phyloP scores from a whole-genome alignment of 1,140 invertebrate species.

The Drosophila pseudoobscura region DNA sequence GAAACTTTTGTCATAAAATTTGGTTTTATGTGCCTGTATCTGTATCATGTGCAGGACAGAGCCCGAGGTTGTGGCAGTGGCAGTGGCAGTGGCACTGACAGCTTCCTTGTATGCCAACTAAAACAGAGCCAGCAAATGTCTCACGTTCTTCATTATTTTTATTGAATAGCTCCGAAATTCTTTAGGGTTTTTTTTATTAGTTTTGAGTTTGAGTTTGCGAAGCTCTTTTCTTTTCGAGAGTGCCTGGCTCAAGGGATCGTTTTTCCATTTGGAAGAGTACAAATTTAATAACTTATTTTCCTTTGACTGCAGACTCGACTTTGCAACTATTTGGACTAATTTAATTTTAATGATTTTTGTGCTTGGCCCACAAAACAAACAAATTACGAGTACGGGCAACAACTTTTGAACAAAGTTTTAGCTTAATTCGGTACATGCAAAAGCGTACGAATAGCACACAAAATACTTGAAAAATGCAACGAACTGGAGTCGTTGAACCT shows the following conservation, averaged over 20 bases:
- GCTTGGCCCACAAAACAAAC: conserved; percentile 36
- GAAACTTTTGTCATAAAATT: conserved; percentile 75
- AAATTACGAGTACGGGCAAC: conserved; percentile 39
- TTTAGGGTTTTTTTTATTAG: conserved; percentile 50
- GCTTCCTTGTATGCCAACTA: conserved; percentile 20
- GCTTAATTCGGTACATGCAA: conserved; percentile 42
- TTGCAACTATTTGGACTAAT: conserved; percentile 50
- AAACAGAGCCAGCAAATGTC: conserved; percentile 41
- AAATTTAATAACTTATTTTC: conserved; percentile 47
- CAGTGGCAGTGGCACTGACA: too few relatives aligned
- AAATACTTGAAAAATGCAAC: conserved; percentile 32
- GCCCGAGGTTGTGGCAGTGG: too few relatives aligned
- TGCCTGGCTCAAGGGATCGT: conserved; percentile 42
- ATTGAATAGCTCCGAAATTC: conserved; percentile 62
- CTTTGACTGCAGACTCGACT: conserved; percentile 21
- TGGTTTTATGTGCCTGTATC: conserved; percentile 60
- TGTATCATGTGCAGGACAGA: conserved; percentile 17
- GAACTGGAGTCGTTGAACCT: conserved; percentile 54
- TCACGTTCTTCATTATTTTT: conserved; percentile 72
- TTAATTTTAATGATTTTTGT: conserved; percentile 55
- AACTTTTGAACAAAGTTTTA: conserved; percentile 45
- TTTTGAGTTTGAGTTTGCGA: conserved; percentile 32
- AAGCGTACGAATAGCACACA: conserved; percentile 9
- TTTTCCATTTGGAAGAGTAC: conserved; percentile 43
- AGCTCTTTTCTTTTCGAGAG: too few relatives aligned